These are phyloP conservation scores for Hippocampus kuda DNA, from an alignment of 2,797 vertebrate species.

Conservation along the genomic window DNA sequence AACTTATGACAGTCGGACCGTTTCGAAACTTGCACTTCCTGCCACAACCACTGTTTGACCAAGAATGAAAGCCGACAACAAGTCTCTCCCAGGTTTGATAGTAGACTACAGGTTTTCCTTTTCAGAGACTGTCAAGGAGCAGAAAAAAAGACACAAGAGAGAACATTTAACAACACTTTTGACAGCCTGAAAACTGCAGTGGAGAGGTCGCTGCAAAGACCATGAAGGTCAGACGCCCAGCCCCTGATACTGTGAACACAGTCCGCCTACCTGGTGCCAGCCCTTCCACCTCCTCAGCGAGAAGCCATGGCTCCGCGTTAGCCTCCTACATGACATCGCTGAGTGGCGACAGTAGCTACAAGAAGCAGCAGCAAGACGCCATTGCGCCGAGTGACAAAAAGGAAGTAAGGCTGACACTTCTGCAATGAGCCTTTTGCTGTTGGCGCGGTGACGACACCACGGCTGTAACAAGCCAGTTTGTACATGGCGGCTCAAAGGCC, in stretches of 20 bases:
- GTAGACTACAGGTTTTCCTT: background rate
- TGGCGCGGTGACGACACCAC: slow-evolving; percentile 26
- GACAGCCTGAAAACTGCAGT: background rate
- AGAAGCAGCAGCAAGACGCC: slow-evolving; percentile 45
- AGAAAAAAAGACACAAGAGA: background rate
- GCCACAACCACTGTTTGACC: background rate
- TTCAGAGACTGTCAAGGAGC: background rate
- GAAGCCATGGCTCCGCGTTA: slow-evolving; percentile 73
- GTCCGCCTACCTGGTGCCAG: slow-evolving; percentile 74
- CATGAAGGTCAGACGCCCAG: background rate
- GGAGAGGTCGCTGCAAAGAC: background rate
- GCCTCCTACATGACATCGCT: slow-evolving; percentile 72
- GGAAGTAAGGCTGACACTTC: slow-evolving; percentile 59
- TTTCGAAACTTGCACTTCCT: slow-evolving; percentile 2
- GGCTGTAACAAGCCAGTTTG: slow-evolving; percentile 16
- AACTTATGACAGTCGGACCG: background rate
- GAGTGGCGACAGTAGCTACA: slow-evolving; percentile 24
- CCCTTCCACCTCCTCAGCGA: slow-evolving; percentile 70
- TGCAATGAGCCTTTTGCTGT: slow-evolving; percentile 34
- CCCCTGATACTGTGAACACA: background rate
- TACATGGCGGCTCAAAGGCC: background rate
- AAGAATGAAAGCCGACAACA: background rate
- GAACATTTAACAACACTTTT: background rate
- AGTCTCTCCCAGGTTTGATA: background rate
- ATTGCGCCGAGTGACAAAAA: slow-evolving; percentile 23